A percentile compares a stretch with the other conserved stretches of the same genome.
Evolutionary conservation across 2,113 vertebrate genomes (phyloP).

Genomic region (Ctenodactylus gundi): DNA sequence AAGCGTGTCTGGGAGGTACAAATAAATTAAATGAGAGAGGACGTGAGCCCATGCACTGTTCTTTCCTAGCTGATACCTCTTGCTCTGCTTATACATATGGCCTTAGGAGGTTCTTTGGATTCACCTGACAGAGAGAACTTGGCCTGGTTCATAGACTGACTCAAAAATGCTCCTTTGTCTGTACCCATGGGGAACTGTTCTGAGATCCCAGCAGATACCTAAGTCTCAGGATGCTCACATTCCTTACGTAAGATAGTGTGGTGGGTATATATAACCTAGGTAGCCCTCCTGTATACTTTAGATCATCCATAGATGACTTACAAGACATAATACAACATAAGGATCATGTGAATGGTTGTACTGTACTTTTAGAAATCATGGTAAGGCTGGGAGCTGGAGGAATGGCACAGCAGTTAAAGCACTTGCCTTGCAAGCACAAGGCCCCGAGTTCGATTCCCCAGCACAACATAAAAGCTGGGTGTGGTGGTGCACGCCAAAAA

Average conservation of each 20-base stretch:
- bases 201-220: neutral
- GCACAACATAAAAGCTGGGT: too few species aligned
- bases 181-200: neutral
- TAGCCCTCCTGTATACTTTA: neutral
- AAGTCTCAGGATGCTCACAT: neutral
- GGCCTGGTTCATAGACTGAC: neutral
- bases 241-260: neutral
- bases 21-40: neutral
- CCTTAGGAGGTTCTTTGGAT: neutral
- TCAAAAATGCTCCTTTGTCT: neutral
- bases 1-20: neutral
- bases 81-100: neutral
- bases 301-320: neutral
- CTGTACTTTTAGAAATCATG: neutral
- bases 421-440: too few species aligned
- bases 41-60: neutral
- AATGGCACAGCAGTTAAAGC: too few species aligned
- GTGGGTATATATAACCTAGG: neutral
- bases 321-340: neutral
- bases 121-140: neutral
- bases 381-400: too few species aligned
- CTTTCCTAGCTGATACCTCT: neutral
- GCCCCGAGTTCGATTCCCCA: too few species aligned
- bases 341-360: neutral
- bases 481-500: too few species aligned